Evolutionary conservation across 2,888 invertebrate genomes (phyloP).

Genomic region (Megalurothrips usitatus): DNA sequence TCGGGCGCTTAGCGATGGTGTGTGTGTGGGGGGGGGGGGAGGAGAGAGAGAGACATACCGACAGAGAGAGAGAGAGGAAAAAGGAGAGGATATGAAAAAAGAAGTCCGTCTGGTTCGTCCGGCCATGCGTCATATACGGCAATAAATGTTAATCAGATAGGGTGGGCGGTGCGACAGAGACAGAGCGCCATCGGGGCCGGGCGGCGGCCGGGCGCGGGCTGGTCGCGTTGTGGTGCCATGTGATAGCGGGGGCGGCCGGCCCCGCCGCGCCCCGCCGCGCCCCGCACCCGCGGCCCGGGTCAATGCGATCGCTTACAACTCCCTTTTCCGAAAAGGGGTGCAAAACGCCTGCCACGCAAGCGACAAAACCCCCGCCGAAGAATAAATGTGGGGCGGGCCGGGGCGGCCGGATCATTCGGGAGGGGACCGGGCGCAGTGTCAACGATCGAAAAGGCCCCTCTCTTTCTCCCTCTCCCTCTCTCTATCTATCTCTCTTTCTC

Average conservation of each 20-base stretch:
- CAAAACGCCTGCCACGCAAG: background rate
- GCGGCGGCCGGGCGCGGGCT: background rate
- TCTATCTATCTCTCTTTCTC: too few species aligned
- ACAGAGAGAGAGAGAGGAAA: too few species aligned
- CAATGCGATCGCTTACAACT: slow-evolving; percentile 1
- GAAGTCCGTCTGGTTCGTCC: background rate
- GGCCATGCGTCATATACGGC: slow-evolving; percentile 24
- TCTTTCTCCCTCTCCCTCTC: background rate
- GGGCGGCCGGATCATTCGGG: background rate
- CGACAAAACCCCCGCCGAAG: background rate
- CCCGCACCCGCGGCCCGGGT: too few species aligned
- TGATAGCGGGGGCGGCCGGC: background rate
- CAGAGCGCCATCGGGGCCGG: background rate
- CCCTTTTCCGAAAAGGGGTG: background rate
- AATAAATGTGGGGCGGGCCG: background rate
- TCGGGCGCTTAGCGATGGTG: too few species aligned
- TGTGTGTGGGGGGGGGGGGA: too few species aligned
- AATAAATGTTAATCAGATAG: slow-evolving; percentile 25
- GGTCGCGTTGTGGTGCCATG: background rate
- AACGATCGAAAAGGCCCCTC: background rate
- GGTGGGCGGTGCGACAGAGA: background rate
- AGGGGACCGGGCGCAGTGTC: background rate
- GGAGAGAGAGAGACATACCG: too few species aligned
- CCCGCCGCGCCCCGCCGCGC: too few species aligned
- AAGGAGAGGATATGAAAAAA: background rate